A percentile compares a stretch with the other conserved stretches of the same genome.
These are phyloP conservation scores for Trididemnum nubilum DNA, from an alignment of 23 tunicate species.

Conservation along the genomic window DNA sequence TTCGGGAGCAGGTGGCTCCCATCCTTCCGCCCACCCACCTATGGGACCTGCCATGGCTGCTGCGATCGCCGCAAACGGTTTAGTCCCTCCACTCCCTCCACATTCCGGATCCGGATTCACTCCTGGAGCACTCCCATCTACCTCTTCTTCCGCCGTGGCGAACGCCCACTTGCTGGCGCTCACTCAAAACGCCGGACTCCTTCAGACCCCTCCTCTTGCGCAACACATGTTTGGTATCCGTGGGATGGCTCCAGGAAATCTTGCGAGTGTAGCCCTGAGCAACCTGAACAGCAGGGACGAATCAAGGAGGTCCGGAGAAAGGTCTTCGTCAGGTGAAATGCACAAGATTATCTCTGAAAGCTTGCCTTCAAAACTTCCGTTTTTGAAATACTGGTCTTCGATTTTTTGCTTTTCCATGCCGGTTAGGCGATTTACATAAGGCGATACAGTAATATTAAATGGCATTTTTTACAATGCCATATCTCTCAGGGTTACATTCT, in stretches of 20 bases:
- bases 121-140: slow-evolving; percentile 40
- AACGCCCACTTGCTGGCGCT: slow-evolving; percentile 36
- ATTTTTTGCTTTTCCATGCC: too few species aligned
- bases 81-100: slow-evolving; percentile 52
- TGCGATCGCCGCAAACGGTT: slow-evolving; percentile 45
- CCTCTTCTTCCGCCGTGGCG: slow-evolving; percentile 34
- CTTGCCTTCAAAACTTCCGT: too few species aligned
- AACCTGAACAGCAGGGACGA: slow-evolving; percentile 19
- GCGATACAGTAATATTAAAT: too few species aligned
- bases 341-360: not conserved
- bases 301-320: not conserved
- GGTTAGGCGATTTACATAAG: too few species aligned
- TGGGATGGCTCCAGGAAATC: slow-evolving; percentile 35
- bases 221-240: slow-evolving; percentile 55
- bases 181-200: slow-evolving; percentile 37
- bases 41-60: slow-evolving; percentile 56
- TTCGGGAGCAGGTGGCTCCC: slow-evolving; percentile 40
- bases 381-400: too few species aligned
- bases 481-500: too few species aligned
- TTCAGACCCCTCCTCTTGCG: slow-evolving; percentile 19
- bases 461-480: too few species aligned
- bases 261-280: not conserved
- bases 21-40: slow-evolving; percentile 56
- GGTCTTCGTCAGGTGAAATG: slow-evolving; percentile 11
- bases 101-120: slow-evolving; percentile 45